Conservation (phyloP, 2,888 invertebrate genomes). For the Drosophila tanythrix region DNA sequence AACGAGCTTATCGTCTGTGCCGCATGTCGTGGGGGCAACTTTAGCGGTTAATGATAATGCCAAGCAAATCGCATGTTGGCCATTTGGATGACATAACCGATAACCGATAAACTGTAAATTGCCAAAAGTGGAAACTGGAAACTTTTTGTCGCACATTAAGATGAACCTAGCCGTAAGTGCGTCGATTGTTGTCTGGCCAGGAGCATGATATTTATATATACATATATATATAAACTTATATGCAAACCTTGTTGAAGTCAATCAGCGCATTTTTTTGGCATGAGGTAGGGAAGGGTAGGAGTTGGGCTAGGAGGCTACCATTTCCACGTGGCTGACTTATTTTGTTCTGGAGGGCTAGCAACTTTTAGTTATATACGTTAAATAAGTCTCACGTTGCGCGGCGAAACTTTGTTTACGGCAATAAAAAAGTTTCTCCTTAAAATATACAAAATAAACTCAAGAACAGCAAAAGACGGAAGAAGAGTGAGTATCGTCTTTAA, state of each 20-base stretch:
- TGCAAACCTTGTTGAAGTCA: constrained; percentile 61
- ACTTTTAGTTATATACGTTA: constrained; percentile 78
- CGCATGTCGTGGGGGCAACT: constrained; percentile 14
- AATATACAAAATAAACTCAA: constrained; percentile 80
- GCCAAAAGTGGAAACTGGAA: constrained; percentile 57
- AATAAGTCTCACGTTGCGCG: constrained; percentile 80
- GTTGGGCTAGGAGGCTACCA: constrained; percentile 7
- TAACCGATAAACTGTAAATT: constrained; percentile 80
- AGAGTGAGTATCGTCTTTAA: not conserved
- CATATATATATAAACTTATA: constrained; percentile 22
- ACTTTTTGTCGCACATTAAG: constrained; percentile 74
- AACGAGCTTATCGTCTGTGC: constrained; percentile 37
- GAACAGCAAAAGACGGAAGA: not conserved
- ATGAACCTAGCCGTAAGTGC: constrained; percentile 54
- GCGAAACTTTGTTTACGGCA: constrained; percentile 80
- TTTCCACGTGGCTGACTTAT: constrained; percentile 72
- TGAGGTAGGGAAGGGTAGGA: constrained; percentile 24
- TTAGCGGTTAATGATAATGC: constrained; percentile 49
- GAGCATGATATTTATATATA: constrained; percentile 9
- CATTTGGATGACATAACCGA: constrained; percentile 80
- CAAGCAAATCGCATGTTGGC: constrained; percentile 68
- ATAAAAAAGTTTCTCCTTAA: constrained; percentile 78
- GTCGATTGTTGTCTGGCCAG: constrained; percentile 57
- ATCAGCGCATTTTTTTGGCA: constrained; percentile 51
- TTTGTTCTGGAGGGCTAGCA: constrained; percentile 51